These are phyloP conservation scores for Helleia helle DNA, from an alignment of 2,888 invertebrate genomes.

Conservation along the genomic window DNA sequence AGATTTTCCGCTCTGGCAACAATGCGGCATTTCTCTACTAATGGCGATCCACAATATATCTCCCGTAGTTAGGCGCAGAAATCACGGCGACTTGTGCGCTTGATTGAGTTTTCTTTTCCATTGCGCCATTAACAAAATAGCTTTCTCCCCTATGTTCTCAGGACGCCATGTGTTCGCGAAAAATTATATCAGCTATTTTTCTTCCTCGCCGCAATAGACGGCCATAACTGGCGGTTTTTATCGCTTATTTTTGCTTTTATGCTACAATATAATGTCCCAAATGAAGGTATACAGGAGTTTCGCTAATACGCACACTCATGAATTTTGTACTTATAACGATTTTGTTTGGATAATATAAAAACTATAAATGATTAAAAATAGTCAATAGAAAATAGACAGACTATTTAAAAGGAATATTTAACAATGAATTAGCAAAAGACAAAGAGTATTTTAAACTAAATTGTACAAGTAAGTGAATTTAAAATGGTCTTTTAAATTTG, in stretches of 20 bases:
- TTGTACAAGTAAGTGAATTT: too few species aligned
- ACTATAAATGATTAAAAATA: too few species aligned
- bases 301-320: too few species aligned
- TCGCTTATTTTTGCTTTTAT: slow-evolving; percentile 5
- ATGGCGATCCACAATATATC: slow-evolving; percentile 65
- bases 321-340: too few species aligned
- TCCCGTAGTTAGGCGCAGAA: slow-evolving; percentile 66
- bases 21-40: slow-evolving; percentile 50
- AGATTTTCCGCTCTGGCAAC: slow-evolving; percentile 23
- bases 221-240: slow-evolving; percentile 13
- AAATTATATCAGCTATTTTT: slow-evolving; percentile 63
- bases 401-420: too few species aligned
- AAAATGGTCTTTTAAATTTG: too few species aligned
- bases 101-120: slow-evolving; percentile 70
- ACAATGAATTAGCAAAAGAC: too few species aligned
- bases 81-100: slow-evolving; percentile 64
- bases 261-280: slow-evolving; percentile 21
- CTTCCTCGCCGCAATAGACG: slow-evolving; percentile 25
- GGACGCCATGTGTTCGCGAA: slow-evolving; percentile 55
- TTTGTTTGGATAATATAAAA: too few species aligned
- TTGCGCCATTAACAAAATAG: slow-evolving; percentile 68
- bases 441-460: too few species aligned
- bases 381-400: too few species aligned
- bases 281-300: slow-evolving; percentile 25
- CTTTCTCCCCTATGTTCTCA: slow-evolving; percentile 48